Conservation (phyloP, 1,140 invertebrate genomes). For the Eumaeus atala region DNA sequence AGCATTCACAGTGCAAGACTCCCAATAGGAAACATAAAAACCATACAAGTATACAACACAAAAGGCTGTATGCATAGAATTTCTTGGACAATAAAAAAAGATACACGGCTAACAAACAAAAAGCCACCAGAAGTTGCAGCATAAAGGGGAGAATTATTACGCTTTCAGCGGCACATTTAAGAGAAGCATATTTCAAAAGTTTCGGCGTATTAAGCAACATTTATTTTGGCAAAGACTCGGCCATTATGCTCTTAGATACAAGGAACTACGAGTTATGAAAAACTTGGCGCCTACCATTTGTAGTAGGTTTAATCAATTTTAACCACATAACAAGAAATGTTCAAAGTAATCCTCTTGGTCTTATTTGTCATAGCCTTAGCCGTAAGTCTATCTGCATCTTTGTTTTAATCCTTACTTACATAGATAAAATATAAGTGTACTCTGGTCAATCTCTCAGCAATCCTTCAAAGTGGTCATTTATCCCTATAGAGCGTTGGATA, state of each 20-base stretch:
- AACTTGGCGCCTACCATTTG: constrained; percentile 37
- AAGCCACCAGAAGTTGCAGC: constrained; percentile 50
- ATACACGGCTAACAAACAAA: constrained; percentile 46
- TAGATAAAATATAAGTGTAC: no score
- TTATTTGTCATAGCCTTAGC: no score
- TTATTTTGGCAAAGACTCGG: constrained; percentile 70
- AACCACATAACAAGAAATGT: not conserved
- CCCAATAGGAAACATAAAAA: constrained; percentile 18
- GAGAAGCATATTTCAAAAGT: constrained; percentile 71
- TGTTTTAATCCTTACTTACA: no score
- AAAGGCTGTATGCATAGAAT: constrained; percentile 35
- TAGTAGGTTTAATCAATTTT: not conserved
- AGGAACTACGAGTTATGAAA: constrained; percentile 47
- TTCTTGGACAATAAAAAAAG: constrained; percentile 50
- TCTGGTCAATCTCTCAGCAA: no score
- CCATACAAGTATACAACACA: constrained; percentile 24
- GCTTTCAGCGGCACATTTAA: constrained; percentile 72
- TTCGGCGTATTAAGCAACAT: constrained; percentile 71
- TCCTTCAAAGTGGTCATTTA: no score
- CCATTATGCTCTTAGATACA: constrained; percentile 48
- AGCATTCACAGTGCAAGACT: constrained; percentile 18
- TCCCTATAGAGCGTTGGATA: no score
- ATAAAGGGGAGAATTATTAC: constrained; percentile 66
- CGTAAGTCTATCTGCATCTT: no score
- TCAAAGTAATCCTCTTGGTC: no score